Percentiles rank a stretch among this genome's conserved stretches.
These are phyloP conservation scores for Forbesichthys papilliferus DNA, from an alignment of 2,113 vertebrate genomes.

Conservation along the genomic window DNA sequence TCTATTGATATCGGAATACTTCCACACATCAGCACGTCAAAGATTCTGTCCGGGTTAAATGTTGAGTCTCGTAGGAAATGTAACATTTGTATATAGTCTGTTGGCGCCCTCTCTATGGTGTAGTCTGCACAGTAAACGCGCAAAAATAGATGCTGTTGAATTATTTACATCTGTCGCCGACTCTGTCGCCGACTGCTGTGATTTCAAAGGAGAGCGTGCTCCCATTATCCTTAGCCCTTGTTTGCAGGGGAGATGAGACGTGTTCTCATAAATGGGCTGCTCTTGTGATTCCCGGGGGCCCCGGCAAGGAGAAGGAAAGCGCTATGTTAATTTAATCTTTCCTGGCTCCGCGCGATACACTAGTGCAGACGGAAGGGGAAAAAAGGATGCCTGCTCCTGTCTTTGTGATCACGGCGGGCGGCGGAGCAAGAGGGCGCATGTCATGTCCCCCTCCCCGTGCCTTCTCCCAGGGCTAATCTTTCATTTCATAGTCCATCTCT, in stretches of 20 bases:
- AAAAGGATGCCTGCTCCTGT: slow-evolving; percentile 87
- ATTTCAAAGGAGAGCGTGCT: slow-evolving; percentile 48
- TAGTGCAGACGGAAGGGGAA: slow-evolving; percentile 41
- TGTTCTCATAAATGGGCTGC: slow-evolving; percentile 48
- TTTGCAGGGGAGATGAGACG: slow-evolving; percentile 48
- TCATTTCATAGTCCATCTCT: slow-evolving; percentile 99
- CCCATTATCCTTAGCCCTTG: slow-evolving; percentile 52
- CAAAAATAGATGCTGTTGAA: slow-evolving; percentile 38
- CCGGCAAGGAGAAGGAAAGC: slow-evolving; percentile 55
- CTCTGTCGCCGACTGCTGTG: slow-evolving; percentile 37
- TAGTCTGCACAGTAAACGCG: not conserved
- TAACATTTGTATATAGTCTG: too few relatives aligned
- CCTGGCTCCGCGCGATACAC: slow-evolving; percentile 74
- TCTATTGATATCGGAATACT: slow-evolving; percentile 29
- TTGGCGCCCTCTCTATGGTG: not conserved
- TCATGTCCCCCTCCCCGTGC: slow-evolving; percentile 78
- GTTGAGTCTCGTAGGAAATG: slow-evolving; percentile 7
- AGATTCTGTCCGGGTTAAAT: slow-evolving; percentile 17
- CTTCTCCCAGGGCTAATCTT: slow-evolving; percentile 97
- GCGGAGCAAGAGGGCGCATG: slow-evolving; percentile 86
- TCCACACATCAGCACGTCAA: slow-evolving; percentile 8
- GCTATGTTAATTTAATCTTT: slow-evolving; percentile 85
- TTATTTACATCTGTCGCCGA: slow-evolving; percentile 51
- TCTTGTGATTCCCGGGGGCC: slow-evolving; percentile 36
- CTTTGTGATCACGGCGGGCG: slow-evolving; percentile 90